phyloP scores from a whole-genome alignment of 2,888 invertebrate genomes.

The Acholoe squamosa region DNA sequence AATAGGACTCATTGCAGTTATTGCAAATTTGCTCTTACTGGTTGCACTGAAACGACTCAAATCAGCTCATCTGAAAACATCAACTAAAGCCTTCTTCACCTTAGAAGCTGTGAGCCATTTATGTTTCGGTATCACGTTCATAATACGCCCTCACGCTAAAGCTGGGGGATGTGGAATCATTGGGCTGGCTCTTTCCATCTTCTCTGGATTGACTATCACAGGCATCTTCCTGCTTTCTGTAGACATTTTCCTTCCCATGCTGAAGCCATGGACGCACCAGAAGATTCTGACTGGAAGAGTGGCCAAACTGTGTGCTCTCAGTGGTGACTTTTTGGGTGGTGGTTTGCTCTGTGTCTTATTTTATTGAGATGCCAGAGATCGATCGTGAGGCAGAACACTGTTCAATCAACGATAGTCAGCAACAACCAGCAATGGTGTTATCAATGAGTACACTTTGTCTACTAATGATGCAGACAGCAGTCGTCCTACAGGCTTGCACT shows the following conservation, averaged over 20 bases:
- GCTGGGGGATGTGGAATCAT: not conserved
- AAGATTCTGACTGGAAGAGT: not conserved
- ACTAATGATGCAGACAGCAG: not conserved
- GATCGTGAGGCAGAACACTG: not conserved
- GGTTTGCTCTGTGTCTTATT: not conserved
- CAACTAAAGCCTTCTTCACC: not conserved
- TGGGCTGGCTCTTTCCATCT: not conserved
- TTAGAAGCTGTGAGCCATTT: not conserved
- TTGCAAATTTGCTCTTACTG: not conserved
- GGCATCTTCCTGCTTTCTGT: not conserved
- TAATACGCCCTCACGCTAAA: not conserved
- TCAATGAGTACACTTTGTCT: not conserved
- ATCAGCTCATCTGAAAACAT: not conserved
- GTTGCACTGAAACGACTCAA: not conserved
- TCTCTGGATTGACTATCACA: not conserved
- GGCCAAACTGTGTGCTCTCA: not conserved
- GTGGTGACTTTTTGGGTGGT: not conserved
- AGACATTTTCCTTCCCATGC: not conserved
- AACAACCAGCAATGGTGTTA: not conserved
- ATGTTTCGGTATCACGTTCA: not conserved
- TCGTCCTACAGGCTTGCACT: not conserved
- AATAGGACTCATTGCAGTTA: not conserved
- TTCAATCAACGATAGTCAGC: not conserved
- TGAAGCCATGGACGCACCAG: not conserved
- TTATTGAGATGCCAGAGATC: not conserved